Conservation (phyloP, 2,113 vertebrate genomes). For the Gymnorhina tibicen region DNA sequence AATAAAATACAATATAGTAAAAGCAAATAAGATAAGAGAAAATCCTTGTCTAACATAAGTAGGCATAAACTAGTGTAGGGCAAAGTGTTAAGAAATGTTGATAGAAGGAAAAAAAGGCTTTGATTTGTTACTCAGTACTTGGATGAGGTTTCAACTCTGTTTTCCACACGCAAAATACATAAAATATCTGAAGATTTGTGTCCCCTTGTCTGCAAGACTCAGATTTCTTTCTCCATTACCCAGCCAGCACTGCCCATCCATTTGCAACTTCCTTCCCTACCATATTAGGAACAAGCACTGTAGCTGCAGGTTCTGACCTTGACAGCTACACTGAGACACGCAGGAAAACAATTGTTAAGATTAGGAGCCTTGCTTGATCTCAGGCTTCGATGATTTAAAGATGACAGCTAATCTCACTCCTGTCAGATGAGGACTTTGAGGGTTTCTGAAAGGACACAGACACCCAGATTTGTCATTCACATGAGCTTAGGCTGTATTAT, state of each 20-base stretch:
- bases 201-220: background rate
- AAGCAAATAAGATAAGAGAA: background rate
- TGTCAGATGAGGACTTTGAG: constrained; percentile 36
- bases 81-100: background rate
- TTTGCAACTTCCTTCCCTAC: background rate
- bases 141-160: background rate
- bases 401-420: constrained; percentile 42
- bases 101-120: background rate
- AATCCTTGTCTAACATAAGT: background rate
- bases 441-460: constrained; percentile 37
- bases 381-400: constrained; percentile 59
- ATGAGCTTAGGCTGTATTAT: constrained; percentile 57
- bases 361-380: constrained; percentile 37
- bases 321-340: background rate
- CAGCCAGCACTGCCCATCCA: background rate
- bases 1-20: background rate
- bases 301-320: constrained; percentile 11
- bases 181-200: background rate
- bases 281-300: background rate
- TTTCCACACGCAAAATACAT: background rate
- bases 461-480: constrained; percentile 44
- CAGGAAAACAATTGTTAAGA: constrained; percentile 48
- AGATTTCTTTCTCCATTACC: background rate
- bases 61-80: background rate
- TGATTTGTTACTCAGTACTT: background rate